Evolutionary conservation across 2,797 vertebrate genomes (phyloP).

Genomic region (Rhynchonycteris naso): DNA sequence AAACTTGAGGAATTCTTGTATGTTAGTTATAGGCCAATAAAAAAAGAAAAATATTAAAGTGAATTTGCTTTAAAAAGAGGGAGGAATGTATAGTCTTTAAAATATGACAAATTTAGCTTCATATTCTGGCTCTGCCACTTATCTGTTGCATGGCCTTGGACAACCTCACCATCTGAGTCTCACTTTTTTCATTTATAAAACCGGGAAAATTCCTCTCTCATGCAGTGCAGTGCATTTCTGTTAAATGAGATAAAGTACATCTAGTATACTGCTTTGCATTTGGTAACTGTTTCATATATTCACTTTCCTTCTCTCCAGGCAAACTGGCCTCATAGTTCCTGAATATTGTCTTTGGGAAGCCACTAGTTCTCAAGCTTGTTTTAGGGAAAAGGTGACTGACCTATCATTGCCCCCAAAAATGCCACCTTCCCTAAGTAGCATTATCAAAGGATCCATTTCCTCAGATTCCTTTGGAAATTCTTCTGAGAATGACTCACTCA

Average conservation of each 20-base stretch:
- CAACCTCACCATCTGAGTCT: background rate
- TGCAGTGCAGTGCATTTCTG: background rate
- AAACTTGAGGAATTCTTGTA: background rate
- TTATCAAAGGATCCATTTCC: background rate
- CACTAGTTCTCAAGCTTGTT: background rate
- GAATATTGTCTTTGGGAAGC: background rate
- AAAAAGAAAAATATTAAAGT: background rate
- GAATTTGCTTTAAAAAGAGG: background rate
- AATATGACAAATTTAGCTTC: background rate
- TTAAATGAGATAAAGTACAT: background rate
- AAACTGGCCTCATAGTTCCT: background rate
- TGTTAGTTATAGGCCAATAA: background rate
- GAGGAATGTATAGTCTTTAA: background rate
- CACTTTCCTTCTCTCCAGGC: background rate
- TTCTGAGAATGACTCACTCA: background rate
- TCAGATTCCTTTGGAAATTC: background rate
- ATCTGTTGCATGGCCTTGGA: background rate
- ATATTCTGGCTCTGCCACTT: background rate
- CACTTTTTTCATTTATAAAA: background rate
- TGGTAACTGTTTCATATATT: background rate
- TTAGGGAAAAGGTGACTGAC: background rate
- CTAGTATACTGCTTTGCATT: background rate
- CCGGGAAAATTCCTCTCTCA: background rate
- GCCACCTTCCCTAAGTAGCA: background rate
- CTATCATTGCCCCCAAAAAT: background rate